Percentiles rank a stretch among this genome's conserved stretches.
phyloP scores from a whole-genome alignment of 2,797 vertebrate genomes.

The Sarcoramphus papa region DNA sequence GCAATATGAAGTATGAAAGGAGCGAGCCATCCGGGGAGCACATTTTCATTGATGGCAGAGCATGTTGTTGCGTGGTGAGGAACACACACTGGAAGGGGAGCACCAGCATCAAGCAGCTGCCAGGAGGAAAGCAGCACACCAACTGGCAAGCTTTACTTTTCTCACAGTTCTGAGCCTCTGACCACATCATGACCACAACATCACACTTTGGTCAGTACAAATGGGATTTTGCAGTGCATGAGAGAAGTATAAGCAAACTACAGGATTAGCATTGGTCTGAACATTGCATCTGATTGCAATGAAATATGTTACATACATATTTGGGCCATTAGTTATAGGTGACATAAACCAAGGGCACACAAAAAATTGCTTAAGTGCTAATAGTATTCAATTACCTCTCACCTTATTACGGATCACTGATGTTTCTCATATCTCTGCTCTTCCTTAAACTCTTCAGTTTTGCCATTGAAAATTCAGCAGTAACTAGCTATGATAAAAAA shows the following conservation, averaged over 20 bases:
- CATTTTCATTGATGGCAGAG: not conserved
- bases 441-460: not conserved
- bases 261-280: not conserved
- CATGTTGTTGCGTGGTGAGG: not conserved
- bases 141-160: not conserved
- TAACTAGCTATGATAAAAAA: not conserved
- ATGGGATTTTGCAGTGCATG: not conserved
- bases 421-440: not conserved
- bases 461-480: not conserved
- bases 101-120: not conserved
- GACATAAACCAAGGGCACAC: not conserved
- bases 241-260: not conserved
- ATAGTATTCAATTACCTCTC: not conserved
- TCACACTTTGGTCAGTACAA: not conserved
- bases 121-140: not conserved
- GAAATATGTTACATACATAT: not conserved
- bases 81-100: not conserved
- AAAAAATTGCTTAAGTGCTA: not conserved
- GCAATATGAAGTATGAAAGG: rapidly evolving
- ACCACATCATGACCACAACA: rapidly evolving
- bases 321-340: not conserved
- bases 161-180: not conserved
- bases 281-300: not conserved
- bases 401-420: not conserved
- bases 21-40: rapidly evolving